phyloP scores from a whole-genome alignment of 2,797 vertebrate genomes.

The Etheostoma nigrum region DNA sequence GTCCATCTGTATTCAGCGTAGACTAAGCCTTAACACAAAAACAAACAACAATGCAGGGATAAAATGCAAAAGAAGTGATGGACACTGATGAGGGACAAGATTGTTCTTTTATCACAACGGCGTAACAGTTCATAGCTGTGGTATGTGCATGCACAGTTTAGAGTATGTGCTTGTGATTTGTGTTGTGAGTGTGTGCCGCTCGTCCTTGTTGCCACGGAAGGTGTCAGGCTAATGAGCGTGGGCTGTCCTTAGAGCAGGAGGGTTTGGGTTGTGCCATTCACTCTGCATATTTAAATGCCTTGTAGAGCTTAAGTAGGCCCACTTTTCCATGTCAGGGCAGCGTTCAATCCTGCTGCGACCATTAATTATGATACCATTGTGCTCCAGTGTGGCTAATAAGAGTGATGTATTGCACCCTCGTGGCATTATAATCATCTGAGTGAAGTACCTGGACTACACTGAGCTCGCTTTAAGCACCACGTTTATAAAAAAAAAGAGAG shows the following conservation, averaged over 20 bases:
- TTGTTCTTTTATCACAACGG: slow-evolving; percentile 37
- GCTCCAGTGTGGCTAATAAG: slow-evolving; percentile 87
- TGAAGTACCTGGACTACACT: slow-evolving; percentile 81
- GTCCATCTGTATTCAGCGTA: slow-evolving; percentile 74
- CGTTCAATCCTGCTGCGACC: slow-evolving; percentile 86
- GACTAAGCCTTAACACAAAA: slow-evolving; percentile 77
- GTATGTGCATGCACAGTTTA: slow-evolving; percentile 20
- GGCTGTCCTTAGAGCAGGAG: slow-evolving; percentile 83
- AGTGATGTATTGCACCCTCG: slow-evolving; percentile 86
- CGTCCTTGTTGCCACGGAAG: slow-evolving; percentile 76
- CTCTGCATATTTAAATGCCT: slow-evolving; percentile 86
- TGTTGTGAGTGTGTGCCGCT: slow-evolving; percentile 45
- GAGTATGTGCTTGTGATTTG: slow-evolving; percentile 46
- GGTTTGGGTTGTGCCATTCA: slow-evolving; percentile 83
- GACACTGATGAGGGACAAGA: slow-evolving; percentile 74
- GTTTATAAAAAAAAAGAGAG: slow-evolving; percentile 31
- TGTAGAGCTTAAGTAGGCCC: slow-evolving; percentile 87
- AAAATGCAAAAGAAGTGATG: slow-evolving; percentile 70
- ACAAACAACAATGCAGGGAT: slow-evolving; percentile 65
- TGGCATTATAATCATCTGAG: slow-evolving; percentile 85
- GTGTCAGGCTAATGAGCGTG: slow-evolving; percentile 80
- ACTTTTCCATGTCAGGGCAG: slow-evolving; percentile 87
- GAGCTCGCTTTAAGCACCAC: slow-evolving; percentile 72
- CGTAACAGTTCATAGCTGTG: slow-evolving; percentile 36
- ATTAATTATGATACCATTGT: slow-evolving; percentile 90